phyloP scores from a whole-genome alignment of 2,113 vertebrate species.

The Coturnix japonica region DNA sequence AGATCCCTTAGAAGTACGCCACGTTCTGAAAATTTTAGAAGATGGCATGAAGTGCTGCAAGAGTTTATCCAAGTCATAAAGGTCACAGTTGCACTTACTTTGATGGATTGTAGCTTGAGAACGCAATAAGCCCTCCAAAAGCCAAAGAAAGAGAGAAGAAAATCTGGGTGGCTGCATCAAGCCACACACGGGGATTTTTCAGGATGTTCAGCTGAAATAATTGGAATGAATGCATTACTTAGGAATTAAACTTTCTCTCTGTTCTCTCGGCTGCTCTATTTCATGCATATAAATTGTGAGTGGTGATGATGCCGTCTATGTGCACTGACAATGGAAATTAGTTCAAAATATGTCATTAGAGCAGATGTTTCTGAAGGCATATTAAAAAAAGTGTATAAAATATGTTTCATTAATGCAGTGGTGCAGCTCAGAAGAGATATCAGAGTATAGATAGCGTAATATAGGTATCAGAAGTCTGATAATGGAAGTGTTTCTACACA shows the following conservation, averaged over 20 bases:
- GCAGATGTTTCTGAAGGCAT: not conserved
- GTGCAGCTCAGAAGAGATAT: not conserved
- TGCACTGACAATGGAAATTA: not conserved
- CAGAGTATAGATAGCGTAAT: too few relatives aligned
- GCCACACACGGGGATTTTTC: constrained; percentile 87
- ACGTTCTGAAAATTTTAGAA: not conserved
- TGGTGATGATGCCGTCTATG: not conserved
- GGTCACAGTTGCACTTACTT: constrained; percentile 72
- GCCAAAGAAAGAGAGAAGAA: constrained; percentile 94
- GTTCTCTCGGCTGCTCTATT: not conserved
- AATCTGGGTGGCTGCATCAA: constrained; percentile 93
- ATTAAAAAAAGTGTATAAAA: not conserved
- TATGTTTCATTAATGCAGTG: not conserved
- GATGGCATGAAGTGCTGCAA: not conserved
- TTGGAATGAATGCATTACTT: not conserved
- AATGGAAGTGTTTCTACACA: not conserved
- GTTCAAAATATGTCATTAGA: not conserved
- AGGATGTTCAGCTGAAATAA: constrained; percentile 82
- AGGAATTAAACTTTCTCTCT: not conserved
- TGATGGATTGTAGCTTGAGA: constrained; percentile 89
- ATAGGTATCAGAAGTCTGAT: not conserved
- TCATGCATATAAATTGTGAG: not conserved
- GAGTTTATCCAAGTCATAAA: not conserved
- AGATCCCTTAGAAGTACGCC: not conserved
- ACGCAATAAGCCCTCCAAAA: constrained; percentile 91